These are phyloP conservation scores for Drosophila sproati DNA, from an alignment of 1,140 invertebrate species.

Conservation along the genomic window DNA sequence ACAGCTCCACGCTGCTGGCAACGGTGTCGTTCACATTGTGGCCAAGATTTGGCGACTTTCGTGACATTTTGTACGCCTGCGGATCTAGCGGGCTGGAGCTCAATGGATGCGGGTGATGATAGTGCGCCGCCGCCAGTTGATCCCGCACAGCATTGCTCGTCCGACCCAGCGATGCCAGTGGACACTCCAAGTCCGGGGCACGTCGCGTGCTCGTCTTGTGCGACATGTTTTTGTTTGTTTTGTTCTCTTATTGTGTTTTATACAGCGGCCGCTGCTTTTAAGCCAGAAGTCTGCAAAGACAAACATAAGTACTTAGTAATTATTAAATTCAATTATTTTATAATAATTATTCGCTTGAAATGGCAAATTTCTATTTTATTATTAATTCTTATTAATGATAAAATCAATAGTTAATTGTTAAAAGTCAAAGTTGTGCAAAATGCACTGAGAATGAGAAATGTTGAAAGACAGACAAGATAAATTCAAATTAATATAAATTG, in stretches of 20 bases:
- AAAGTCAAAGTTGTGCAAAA: too few species aligned
- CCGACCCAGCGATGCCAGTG: conserved; percentile 87
- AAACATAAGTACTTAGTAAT: not conserved
- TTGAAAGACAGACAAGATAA: too few species aligned
- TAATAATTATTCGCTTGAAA: too few species aligned
- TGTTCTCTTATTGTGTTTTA: conserved; percentile 2
- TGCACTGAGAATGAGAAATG: too few species aligned
- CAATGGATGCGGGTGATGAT: conserved; percentile 84
- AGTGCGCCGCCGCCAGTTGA: conserved; percentile 63
- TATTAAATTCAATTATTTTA: too few species aligned
- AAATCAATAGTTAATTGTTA: too few species aligned
- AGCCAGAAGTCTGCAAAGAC: conserved; percentile 41
- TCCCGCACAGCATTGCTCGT: conserved; percentile 84
- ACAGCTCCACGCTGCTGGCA: conserved; percentile 39
- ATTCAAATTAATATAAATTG: too few species aligned
- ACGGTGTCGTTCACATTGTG: conserved; percentile 63
- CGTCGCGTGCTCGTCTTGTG: conserved; percentile 77
- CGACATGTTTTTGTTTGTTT: conserved; percentile 59
- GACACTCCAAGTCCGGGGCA: conserved; percentile 85
- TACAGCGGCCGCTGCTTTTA: not conserved
- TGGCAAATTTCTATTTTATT: too few species aligned
- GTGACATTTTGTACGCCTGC: conserved; percentile 84
- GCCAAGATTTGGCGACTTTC: conserved; percentile 81
- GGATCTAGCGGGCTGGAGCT: conserved; percentile 85
- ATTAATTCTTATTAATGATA: too few species aligned